phyloP scores from a whole-genome alignment of 2,888 invertebrate species.

The Lycaena phlaeas region DNA sequence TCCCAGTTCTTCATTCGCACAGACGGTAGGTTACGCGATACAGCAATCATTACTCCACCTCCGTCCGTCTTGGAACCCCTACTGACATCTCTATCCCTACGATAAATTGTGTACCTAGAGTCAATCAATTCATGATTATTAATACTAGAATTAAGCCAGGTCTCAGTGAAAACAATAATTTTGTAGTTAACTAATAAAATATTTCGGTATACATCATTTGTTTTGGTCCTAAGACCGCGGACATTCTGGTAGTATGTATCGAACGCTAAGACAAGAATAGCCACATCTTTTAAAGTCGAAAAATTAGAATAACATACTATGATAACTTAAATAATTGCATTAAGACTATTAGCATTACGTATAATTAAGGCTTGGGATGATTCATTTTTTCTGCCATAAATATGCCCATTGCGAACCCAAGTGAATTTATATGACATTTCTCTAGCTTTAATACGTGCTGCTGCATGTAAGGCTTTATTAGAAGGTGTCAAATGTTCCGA shows the following conservation, averaged over 20 bases:
- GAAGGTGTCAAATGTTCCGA: too few relatives aligned
- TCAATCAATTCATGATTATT: constrained; percentile 12
- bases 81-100: constrained; percentile 1
- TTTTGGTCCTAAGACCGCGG: constrained; percentile 12
- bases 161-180: constrained; percentile 15
- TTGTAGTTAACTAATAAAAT: constrained; percentile 10
- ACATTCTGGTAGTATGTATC: constrained; percentile 13
- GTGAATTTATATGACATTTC: too few relatives aligned
- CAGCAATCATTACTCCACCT: constrained; percentile 10
- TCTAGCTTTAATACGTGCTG: too few relatives aligned
- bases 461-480: too few relatives aligned
- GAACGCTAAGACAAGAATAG: too few relatives aligned
- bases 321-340: too few relatives aligned
- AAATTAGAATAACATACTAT: too few relatives aligned
- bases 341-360: too few relatives aligned
- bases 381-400: too few relatives aligned
- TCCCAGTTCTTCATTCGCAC: neutral
- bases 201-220: constrained; percentile 11
- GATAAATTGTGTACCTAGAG: constrained; percentile 11
- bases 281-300: too few relatives aligned
- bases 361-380: too few relatives aligned
- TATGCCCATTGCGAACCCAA: too few relatives aligned
- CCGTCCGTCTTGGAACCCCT: constrained; percentile 6
- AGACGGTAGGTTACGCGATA: neutral
- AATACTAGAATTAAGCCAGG: constrained; percentile 13